Evolutionary conservation across 2,113 vertebrate species (phyloP).

Genomic region (Conger conger): DNA sequence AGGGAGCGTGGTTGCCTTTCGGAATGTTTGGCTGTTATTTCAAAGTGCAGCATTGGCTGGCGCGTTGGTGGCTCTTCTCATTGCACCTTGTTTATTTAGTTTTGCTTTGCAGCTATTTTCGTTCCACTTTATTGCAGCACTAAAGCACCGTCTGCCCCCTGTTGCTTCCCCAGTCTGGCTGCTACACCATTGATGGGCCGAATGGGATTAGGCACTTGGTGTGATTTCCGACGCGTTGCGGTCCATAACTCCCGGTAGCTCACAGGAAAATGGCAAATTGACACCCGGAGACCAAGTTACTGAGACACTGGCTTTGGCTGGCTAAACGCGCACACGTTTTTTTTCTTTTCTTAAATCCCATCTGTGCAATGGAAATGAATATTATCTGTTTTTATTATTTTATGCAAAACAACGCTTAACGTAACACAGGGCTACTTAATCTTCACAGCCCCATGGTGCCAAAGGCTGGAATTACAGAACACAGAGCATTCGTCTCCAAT

Average conservation of each 20-base stretch:
- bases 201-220: constrained; percentile 54
- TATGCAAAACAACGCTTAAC: constrained; percentile 45
- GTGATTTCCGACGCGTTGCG: constrained; percentile 48
- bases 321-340: not conserved
- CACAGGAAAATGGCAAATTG: constrained; percentile 43
- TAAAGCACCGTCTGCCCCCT: constrained; percentile 56
- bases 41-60: not conserved
- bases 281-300: constrained; percentile 50
- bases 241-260: constrained; percentile 39
- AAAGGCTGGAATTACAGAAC: constrained; percentile 68
- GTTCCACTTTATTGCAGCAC: constrained; percentile 48
- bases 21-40: not conserved
- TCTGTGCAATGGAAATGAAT: constrained; percentile 46
- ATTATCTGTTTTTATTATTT: constrained; percentile 45
- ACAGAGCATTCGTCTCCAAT: constrained; percentile 67
- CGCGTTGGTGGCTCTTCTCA: not conserved
- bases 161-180: constrained; percentile 47
- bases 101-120: constrained; percentile 43
- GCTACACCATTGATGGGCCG: constrained; percentile 43
- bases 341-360: constrained; percentile 30
- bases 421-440: constrained; percentile 59
- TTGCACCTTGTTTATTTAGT: constrained; percentile 20
- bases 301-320: not conserved
- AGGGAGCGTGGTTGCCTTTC: not conserved
- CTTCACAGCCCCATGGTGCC: constrained; percentile 60